Conservation (phyloP, 2,888 invertebrate genomes). For the Urechis unicinctus region DNA sequence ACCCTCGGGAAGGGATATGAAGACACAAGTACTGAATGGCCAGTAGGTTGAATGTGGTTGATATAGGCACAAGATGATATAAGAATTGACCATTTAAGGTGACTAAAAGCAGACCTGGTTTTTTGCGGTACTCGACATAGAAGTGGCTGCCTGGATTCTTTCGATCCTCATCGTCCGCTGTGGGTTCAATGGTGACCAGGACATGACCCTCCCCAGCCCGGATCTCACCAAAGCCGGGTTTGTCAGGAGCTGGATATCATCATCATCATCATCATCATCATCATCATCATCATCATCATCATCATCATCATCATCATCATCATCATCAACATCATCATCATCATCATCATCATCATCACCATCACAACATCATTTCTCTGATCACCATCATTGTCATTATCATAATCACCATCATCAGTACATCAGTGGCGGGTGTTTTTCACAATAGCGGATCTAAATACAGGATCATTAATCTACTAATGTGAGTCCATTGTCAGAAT, state of each 20-base stretch:
- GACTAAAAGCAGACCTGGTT: too few relatives aligned
- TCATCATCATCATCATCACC: slow-evolving; percentile 13
- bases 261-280: slow-evolving; percentile 8
- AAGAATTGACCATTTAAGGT: too few relatives aligned
- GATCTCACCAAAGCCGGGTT: slow-evolving; percentile 3
- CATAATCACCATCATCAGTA: slow-evolving; percentile 2
- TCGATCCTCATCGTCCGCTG: slow-evolving; percentile 1
- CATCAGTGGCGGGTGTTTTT: too few relatives aligned
- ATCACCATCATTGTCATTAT: slow-evolving; percentile 1
- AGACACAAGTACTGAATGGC: too few relatives aligned
- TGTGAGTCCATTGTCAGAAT: too few relatives aligned
- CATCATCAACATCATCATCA: slow-evolving; percentile 12
- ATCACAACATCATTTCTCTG: slow-evolving; percentile 8
- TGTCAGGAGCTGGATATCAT: slow-evolving; percentile 15
- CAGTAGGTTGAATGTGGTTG: too few relatives aligned
- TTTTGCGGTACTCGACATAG: slow-evolving; percentile 12
- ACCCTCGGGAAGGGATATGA: too few relatives aligned
- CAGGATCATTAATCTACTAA: too few relatives aligned
- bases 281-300: slow-evolving; percentile 15
- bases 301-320: slow-evolving; percentile 11
- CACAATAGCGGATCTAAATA: too few relatives aligned
- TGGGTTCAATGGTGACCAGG: slow-evolving; percentile 10
- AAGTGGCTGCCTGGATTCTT: slow-evolving; percentile 15
- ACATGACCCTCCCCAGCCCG: slow-evolving; percentile 9
- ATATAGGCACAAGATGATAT: too few relatives aligned